Percentiles rank a stretch among this genome's conserved stretches.
phyloP scores from a whole-genome alignment of 1,140 invertebrate species.

The Oreohelix idahoensis region DNA sequence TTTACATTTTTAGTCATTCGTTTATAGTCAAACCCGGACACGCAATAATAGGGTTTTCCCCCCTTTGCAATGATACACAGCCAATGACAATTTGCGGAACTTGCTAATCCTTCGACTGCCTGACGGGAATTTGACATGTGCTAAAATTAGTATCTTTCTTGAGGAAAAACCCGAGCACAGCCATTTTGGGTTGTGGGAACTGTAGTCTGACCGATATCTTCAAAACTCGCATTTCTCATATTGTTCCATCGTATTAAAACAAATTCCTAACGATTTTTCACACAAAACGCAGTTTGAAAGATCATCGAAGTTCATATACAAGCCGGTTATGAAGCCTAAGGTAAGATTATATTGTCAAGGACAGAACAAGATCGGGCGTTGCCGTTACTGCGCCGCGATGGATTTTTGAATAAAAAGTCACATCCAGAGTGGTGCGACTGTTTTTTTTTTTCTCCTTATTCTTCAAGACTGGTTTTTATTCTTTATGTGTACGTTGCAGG shows the following conservation, averaged over 20 bases:
- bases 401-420: no score
- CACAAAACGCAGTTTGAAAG: background rate
- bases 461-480: no score
- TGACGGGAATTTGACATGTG: constrained; percentile 35
- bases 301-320: background rate
- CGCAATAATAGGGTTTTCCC: background rate
- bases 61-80: background rate
- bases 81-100: constrained; percentile 34
- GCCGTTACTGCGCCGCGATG: no score
- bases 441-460: no score
- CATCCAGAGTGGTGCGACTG: no score
- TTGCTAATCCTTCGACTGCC: constrained; percentile 1
- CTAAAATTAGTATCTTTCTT: constrained; percentile 26
- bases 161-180: constrained; percentile 25
- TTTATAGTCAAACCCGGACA: background rate
- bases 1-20: background rate
- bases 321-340: background rate
- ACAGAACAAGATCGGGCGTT: background rate
- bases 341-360: background rate
- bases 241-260: background rate
- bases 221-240: background rate
- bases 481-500: no score
- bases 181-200: constrained; percentile 25
- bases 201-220: background rate
- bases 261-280: background rate